These are phyloP conservation scores for Ptiloglossa arizonensis DNA, from an alignment of 1,140 invertebrate genomes.

Conservation along the genomic window DNA sequence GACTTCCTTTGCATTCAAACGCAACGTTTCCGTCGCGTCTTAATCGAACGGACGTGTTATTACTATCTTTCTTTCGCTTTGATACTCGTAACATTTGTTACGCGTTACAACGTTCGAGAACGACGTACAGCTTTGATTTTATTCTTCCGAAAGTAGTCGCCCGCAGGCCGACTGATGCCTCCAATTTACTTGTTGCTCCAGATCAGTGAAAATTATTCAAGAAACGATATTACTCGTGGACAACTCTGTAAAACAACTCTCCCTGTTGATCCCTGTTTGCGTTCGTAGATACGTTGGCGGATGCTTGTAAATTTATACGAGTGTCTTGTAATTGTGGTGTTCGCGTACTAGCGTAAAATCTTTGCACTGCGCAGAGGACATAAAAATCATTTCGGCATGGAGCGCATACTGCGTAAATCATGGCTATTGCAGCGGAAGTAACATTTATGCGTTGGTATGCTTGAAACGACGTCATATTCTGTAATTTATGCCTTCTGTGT, in stretches of 20 bases:
- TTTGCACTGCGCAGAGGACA: neutral
- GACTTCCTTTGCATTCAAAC: conserved; percentile 43
- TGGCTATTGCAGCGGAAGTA: neutral
- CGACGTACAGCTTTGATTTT: no score
- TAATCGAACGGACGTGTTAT: conserved; percentile 31
- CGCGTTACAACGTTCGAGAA: neutral
- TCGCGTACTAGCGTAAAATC: no score
- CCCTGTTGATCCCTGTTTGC: no score
- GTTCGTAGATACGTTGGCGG: no score
- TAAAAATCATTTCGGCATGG: neutral
- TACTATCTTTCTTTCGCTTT: conserved; percentile 8
- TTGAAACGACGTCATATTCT: neutral
- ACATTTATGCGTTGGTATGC: neutral
- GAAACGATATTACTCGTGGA: no score
- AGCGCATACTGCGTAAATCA: neutral
- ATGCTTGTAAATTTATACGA: no score
- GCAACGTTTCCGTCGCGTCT: conserved; percentile 38
- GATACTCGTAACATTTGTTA: neutral
- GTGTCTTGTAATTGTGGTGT: no score
- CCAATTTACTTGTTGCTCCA: no score
- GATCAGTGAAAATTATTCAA: no score
- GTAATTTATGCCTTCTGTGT: neutral
- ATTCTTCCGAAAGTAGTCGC: no score
- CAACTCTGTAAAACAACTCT: no score
- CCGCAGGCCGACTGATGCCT: no score